Percentiles rank a stretch among this genome's conserved stretches.
phyloP scores from a whole-genome alignment of 2,888 invertebrate genomes.

The Ormyrus nitidulus region DNA sequence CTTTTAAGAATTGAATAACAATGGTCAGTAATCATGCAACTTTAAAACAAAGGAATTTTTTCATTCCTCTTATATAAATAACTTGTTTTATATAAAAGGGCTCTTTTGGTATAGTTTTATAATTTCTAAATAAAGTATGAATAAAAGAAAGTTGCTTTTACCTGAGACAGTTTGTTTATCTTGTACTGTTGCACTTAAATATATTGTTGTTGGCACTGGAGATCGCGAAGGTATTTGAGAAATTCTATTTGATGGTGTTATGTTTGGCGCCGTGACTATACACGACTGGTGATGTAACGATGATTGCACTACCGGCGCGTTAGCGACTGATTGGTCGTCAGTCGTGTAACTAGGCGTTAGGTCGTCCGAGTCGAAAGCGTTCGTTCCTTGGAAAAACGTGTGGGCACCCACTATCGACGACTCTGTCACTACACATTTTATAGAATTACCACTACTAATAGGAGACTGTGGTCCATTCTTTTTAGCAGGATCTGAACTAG shows the following conservation, averaged over 20 bases:
- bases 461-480: slow-evolving; percentile 77
- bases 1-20: too few relatives aligned
- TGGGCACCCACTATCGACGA: slow-evolving; percentile 68
- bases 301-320: slow-evolving; percentile 69
- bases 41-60: too few relatives aligned
- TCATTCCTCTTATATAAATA: too few relatives aligned
- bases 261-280: slow-evolving; percentile 83
- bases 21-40: too few relatives aligned
- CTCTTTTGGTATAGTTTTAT: neutral
- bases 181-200: slow-evolving; percentile 67
- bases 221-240: slow-evolving; percentile 78
- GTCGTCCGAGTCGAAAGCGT: slow-evolving; percentile 78
- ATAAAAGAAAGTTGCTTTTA: slow-evolving; percentile 2
- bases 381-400: slow-evolving; percentile 81
- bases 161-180: slow-evolving; percentile 40
- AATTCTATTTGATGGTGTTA: slow-evolving; percentile 78
- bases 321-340: slow-evolving; percentile 68
- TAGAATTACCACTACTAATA: slow-evolving; percentile 75
- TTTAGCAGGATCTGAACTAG: slow-evolving; percentile 71
- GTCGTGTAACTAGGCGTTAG: slow-evolving; percentile 76
- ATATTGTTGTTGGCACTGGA: slow-evolving; percentile 72
- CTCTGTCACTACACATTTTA: slow-evolving; percentile 48
- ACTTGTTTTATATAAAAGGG: too few relatives aligned
- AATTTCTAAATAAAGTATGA: neutral
- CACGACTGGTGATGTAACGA: slow-evolving; percentile 82